These are phyloP conservation scores for Trachemys scripta DNA, from an alignment of 2,113 vertebrate species.

Conservation along the genomic window DNA sequence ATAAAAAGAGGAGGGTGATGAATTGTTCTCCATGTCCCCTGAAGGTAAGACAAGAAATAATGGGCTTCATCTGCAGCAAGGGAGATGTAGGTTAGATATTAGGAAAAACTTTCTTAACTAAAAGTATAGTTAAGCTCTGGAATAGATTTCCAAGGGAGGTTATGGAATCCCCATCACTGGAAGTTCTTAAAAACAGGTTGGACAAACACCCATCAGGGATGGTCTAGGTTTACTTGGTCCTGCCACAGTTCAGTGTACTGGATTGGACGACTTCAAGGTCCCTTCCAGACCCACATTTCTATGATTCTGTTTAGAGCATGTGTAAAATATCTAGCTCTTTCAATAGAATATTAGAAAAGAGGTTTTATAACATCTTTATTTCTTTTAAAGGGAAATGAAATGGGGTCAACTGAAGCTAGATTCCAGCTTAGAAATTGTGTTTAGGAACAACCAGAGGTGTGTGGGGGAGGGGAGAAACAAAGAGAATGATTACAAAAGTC, in stretches of 20 bases:
- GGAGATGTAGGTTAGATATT: not conserved
- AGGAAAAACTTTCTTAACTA: not conserved
- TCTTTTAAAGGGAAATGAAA: slow-evolving; percentile 69
- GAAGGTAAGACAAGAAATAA: not conserved
- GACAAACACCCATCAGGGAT: not conserved
- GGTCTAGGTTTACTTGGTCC: not conserved
- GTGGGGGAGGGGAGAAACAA: slow-evolving; percentile 61
- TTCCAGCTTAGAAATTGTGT: slow-evolving; percentile 51
- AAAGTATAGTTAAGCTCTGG: not conserved
- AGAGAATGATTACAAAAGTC: slow-evolving; percentile 80
- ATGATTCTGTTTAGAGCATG: not conserved
- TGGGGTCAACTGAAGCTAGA: slow-evolving; percentile 52
- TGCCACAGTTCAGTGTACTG: not conserved
- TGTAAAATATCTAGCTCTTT: slow-evolving; percentile 63
- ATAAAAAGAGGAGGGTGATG: not conserved
- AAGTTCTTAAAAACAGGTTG: not conserved
- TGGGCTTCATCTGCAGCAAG: not conserved
- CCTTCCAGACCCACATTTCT: not conserved
- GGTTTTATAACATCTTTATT: slow-evolving; percentile 50
- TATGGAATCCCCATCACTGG: not conserved
- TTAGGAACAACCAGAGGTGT: slow-evolving; percentile 65
- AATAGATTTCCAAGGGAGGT: not conserved
- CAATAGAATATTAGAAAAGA: slow-evolving; percentile 48
- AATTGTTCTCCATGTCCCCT: not conserved
- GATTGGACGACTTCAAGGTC: not conserved